These are phyloP conservation scores for Mesorhabditis spiculigera DNA, from an alignment of 2,888 invertebrate genomes.

Conservation along the genomic window DNA sequence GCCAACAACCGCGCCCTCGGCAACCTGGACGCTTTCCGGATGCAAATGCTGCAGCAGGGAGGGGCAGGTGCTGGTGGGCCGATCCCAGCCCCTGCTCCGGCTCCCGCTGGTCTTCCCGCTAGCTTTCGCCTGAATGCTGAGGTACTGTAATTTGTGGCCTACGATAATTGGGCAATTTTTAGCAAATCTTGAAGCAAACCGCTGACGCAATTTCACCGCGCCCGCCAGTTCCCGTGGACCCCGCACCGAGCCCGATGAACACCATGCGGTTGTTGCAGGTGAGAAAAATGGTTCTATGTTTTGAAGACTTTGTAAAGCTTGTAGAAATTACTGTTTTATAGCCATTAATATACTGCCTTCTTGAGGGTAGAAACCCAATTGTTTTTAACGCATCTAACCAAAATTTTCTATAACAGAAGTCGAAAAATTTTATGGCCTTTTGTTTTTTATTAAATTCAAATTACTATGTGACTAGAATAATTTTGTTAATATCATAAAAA, in stretches of 20 bases:
- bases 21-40: slow-evolving; percentile 3
- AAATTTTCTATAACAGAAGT: too few relatives aligned
- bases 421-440: too few relatives aligned
- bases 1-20: not conserved
- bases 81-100: slow-evolving; percentile 3
- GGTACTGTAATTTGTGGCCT: not conserved
- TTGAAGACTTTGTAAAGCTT: too few relatives aligned
- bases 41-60: not conserved
- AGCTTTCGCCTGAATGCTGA: not conserved
- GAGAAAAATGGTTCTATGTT: too few relatives aligned
- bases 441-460: too few relatives aligned
- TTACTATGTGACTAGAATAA: too few relatives aligned
- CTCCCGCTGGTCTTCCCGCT: not conserved
- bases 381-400: too few relatives aligned
- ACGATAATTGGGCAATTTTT: not conserved
- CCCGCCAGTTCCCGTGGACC: slow-evolving; percentile 47
- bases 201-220: slow-evolving; percentile 34
- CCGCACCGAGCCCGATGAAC: slow-evolving; percentile 38
- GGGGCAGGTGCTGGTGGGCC: not conserved
- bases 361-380: too few relatives aligned
- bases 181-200: slow-evolving; percentile 22
- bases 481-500: too few relatives aligned
- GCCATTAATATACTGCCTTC: too few relatives aligned
- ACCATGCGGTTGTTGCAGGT: slow-evolving; percentile 8
- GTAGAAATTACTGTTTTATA: too few relatives aligned